Conservation (phyloP, 2,797 vertebrate species). For the Prionace glauca region DNA sequence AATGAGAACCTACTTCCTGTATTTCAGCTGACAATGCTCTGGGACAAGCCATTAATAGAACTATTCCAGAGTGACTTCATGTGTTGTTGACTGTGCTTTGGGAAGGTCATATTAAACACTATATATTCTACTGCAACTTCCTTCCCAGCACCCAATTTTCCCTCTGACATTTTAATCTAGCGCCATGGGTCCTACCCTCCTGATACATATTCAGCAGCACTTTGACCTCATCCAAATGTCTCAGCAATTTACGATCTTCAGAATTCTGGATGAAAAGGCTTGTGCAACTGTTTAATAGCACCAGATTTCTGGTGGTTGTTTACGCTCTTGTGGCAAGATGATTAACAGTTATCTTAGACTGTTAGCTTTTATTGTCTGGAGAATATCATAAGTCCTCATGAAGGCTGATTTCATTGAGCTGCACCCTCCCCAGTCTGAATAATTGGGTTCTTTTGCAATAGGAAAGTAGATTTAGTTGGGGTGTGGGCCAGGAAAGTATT, state of each 20-base stretch:
- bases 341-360: not conserved
- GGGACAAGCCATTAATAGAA: conserved; percentile 13
- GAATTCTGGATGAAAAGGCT: not conserved
- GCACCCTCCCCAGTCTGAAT: not conserved
- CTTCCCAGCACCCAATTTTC: not conserved
- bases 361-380: not conserved
- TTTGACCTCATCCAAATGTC: conserved; percentile 4
- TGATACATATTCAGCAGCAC: conserved; percentile 3
- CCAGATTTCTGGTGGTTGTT: not conserved
- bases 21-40: not conserved
- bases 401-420: not conserved
- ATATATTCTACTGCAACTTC: not conserved
- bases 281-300: not conserved
- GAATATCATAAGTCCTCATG: not conserved
- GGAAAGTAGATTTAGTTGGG: not conserved
- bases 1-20: not conserved
- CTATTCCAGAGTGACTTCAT: conserved; percentile 12
- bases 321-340: not conserved
- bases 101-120: not conserved
- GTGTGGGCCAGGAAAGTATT: not conserved
- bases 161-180: conserved; percentile 18
- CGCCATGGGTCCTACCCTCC: not conserved
- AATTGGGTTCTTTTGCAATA: not conserved
- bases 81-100: conserved; percentile 14
- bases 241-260: not conserved